These are phyloP conservation scores for Cavia aperea DNA, from an alignment of 2,113 vertebrate species.

Conservation along the genomic window DNA sequence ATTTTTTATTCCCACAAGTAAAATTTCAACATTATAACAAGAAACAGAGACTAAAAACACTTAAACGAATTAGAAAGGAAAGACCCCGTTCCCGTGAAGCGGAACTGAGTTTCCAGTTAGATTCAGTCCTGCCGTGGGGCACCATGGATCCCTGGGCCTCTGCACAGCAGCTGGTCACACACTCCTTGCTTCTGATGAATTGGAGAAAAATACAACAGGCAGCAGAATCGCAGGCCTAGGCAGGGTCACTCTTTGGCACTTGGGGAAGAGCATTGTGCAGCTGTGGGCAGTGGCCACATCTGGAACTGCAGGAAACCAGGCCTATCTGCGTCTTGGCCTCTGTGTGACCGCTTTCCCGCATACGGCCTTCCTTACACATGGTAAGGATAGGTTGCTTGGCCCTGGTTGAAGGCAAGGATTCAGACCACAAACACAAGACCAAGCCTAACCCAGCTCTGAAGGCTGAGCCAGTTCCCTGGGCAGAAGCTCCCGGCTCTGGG, in stretches of 20 bases:
- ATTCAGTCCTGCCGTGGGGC: background rate
- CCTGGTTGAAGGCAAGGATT: background rate
- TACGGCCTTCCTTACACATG: too few relatives aligned
- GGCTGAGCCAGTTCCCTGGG: background rate
- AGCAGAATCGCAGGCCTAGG: background rate
- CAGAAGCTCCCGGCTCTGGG: background rate
- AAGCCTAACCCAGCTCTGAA: background rate
- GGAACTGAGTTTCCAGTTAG: background rate
- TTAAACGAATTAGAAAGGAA: background rate
- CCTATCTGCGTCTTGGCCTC: background rate
- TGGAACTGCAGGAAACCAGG: background rate
- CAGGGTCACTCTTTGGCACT: background rate
- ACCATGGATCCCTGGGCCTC: background rate
- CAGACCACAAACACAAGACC: background rate
- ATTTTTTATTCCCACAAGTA: background rate
- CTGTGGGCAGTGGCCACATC: background rate
- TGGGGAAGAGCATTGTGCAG: background rate
- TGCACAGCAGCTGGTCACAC: background rate
- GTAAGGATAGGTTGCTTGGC: background rate
- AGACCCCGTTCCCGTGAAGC: background rate
- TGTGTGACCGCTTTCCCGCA: background rate
- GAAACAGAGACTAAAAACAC: background rate
- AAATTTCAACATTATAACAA: constrained; percentile 21
- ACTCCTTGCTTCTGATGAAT: background rate
- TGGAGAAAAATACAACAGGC: background rate